phyloP scores from a whole-genome alignment of 37 sponge, comb jelly and placozoan genomes.

The Lycopodina hypogea region DNA sequence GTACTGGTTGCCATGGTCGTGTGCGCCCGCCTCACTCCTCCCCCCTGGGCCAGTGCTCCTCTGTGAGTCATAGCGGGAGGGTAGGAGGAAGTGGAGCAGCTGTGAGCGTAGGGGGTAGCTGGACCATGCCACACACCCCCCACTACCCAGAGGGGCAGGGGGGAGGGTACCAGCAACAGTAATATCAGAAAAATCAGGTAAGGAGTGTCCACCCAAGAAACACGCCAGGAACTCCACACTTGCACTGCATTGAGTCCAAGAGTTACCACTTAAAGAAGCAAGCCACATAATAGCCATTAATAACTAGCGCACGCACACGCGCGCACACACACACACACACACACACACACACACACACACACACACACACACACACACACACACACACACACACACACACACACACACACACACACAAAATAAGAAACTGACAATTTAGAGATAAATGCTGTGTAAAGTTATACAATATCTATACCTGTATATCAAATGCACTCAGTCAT shows the following conservation, averaged over 20 bases:
- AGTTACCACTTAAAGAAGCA: too few relatives aligned
- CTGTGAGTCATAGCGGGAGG: background rate
- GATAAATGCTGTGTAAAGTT: too few relatives aligned
- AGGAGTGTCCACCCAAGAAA: slow-evolving; percentile 1
- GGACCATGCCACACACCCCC: background rate
- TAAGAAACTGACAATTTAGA: too few relatives aligned
- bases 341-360: too few relatives aligned
- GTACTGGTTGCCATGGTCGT: background rate
- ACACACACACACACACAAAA: too few relatives aligned
- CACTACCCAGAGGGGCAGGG: background rate
- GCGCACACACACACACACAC: too few relatives aligned
- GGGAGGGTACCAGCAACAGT: background rate
- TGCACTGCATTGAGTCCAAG: slow-evolving; percentile 3
- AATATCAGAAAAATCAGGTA: slow-evolving; percentile 13
- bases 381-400: too few relatives aligned
- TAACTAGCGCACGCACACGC: too few relatives aligned
- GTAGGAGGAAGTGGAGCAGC: slow-evolving; percentile 37
- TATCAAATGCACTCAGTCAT: too few relatives aligned
- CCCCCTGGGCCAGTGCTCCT: background rate
- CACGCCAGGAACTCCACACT: slow-evolving; percentile 14
- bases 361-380: too few relatives aligned
- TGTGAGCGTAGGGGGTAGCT: slow-evolving; percentile 35
- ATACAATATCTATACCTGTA: too few relatives aligned
- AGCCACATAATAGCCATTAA: too few relatives aligned
- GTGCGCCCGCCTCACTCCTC: background rate